Conservation (phyloP, 2,113 vertebrate genomes). For the Diphyllodes magnificus region DNA sequence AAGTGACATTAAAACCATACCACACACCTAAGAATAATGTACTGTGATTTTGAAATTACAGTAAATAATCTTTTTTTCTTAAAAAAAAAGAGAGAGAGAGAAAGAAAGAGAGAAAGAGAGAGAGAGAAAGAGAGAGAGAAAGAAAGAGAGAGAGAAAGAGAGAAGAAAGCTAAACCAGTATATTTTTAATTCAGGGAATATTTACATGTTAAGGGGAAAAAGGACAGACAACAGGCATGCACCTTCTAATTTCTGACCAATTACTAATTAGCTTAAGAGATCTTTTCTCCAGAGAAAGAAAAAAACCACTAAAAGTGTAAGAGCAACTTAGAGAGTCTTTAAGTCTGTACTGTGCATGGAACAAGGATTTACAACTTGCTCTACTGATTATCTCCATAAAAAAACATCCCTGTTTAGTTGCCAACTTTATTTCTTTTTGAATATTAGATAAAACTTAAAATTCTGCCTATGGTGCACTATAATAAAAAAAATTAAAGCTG, state of each 20-base stretch:
- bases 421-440: neutral
- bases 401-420: neutral
- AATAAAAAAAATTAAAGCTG: neutral
- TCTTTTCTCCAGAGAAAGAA: neutral
- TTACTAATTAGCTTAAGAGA: neutral
- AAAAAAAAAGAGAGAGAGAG: neutral
- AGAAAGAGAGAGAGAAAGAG: neutral
- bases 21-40: neutral
- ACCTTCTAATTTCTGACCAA: neutral
- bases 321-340: neutral
- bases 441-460: neutral
- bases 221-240: neutral
- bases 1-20: neutral
- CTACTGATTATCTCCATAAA: neutral
- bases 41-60: neutral
- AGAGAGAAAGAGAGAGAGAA: neutral
- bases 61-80: neutral
- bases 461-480: neutral
- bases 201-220: neutral
- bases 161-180: neutral
- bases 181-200: neutral
- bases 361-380: neutral
- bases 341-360: neutral
- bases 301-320: neutral
- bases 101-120: accelerated